Base-by-base conservation (phyloP, 2,888 invertebrate species). In the Aphidoletes aphidimyza region DNA sequence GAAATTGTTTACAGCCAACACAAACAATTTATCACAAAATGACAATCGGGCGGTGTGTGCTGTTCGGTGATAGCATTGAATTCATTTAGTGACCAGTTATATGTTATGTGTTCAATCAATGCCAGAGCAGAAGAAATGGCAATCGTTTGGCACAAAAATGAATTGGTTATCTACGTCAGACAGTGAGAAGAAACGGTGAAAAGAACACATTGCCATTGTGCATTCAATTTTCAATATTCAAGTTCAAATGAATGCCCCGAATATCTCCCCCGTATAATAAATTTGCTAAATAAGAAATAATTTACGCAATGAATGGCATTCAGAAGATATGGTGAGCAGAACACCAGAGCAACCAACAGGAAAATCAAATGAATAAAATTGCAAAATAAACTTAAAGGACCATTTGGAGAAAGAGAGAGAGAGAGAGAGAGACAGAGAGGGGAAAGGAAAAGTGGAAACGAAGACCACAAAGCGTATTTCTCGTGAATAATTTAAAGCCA, bases 301-400 rank as follows among this genome's bases (percentile, higher is more conserved):
- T 69, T 69, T 69, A 69, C 69, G 69, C 69, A 69, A 69, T 69
- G 14, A 69, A 30, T 26, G 30, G 11, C 69, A 69, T 69, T 69
- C 34, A 54, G 17, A 54, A 30, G 30, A 69, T 14, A 69, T 11
- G 34, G 3, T 22, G 3, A 11, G 69, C 11, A 26, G 8, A 34
- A 69, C 14, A 34, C n/a, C n/a, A 69, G 30, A 14, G 14, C 26
- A 69, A 0, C 34, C n/a, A n/a, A n/a, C n/a, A n/a, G 11, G 1
- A 69, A 11, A 26, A 54, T 26, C 9, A 30, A 69, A 11, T 42
- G 42, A 42, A 42, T 14, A 42, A 6, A 42, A 9, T 42, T 42
- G 6, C 42, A 42, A n/a, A n/a, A n/a, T n/a, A n/a, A n/a, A n/a
- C n/a, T n/a, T n/a, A n/a, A n/a, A n/a, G n/a, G n/a, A n/a, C n/a